These are phyloP conservation scores for Candoia aspera DNA, from an alignment of 2,113 vertebrate genomes.

Conservation along the genomic window DNA sequence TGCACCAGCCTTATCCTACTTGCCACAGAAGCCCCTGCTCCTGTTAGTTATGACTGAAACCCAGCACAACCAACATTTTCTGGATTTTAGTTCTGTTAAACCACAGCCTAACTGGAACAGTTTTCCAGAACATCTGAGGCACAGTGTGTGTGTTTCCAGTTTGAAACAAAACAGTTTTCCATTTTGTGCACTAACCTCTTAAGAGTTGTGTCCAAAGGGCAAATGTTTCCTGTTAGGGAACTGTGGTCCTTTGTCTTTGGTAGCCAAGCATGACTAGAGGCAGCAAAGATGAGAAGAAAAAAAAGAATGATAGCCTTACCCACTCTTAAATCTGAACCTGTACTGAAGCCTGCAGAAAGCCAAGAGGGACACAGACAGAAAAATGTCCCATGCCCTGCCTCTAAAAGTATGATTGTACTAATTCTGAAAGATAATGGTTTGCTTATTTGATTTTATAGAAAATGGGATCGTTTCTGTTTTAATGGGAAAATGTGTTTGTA, in stretches of 20 bases:
- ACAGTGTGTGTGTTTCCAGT: too few species aligned
- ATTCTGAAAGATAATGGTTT: background rate
- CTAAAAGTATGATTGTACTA: background rate
- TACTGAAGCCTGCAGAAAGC: background rate
- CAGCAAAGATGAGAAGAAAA: background rate
- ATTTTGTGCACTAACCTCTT: background rate
- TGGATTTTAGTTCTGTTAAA: background rate
- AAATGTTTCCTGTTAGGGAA: background rate
- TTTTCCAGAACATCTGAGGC: background rate
- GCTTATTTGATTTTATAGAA: background rate
- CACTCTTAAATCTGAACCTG: background rate
- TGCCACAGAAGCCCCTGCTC: background rate
- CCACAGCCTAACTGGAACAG: background rate
- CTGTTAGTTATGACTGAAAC: background rate
- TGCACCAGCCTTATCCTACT: background rate
- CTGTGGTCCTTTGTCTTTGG: background rate
- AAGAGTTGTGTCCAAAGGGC: background rate
- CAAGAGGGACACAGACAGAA: too few species aligned
- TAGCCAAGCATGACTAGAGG: background rate
- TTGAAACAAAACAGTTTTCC: background rate
- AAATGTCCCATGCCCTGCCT: background rate
- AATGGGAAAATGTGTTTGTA: background rate
- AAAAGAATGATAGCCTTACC: background rate
- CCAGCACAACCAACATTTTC: background rate
- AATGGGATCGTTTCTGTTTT: accelerated